Base-by-base conservation (phyloP, 2,113 vertebrate species). In the Phrynocephalus versicolor region DNA sequence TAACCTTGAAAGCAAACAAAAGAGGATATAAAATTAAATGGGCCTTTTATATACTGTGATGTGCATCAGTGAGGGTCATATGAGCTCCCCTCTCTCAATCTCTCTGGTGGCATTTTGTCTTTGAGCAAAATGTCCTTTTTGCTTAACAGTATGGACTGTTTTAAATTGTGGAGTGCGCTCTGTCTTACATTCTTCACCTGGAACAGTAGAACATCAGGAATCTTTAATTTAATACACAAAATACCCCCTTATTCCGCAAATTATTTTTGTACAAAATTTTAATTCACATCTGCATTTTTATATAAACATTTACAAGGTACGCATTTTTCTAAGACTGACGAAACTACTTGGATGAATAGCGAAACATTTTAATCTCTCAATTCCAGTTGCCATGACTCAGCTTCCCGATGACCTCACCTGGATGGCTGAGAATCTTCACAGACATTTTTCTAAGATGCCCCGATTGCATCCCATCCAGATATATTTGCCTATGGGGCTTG, bases 1-100 rank as follows among this genome's bases (percentile, higher is more conserved):
- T 79, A 55, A 72, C 57, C 55, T 88, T 90, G 82, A 80, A 64
- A 57, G 89, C 91, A 69, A 35, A 76, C 87, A 90, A 92, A 86
- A 64, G 88, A 89, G 78, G 57, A 87, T 90, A 84, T 85, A 35
- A 41, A 86, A 88, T 85, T 73, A 60, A 37, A 23, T 12, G 72
- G 72, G 13, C 62, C 75, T 91, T 87, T 85, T 6, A 65, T 82
- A 23, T 83, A 13, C 65, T 41, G 35, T 27, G 23, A 4, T 57
- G 30, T 69, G 9, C 25, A 35, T 51, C 77, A 64, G 39, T 80
- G 58, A 58, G 25, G 6, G 25, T 57, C 71, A 62, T 80, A 79
- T 7, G 57, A 6, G 14, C 25, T 45, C 45, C 39, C 23, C 3
- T 6, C 37, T 72, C 37, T 72, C 37, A 21, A 18, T 21, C 16